phyloP scores from a whole-genome alignment of 1,140 invertebrate species.

The Ceratina calcarata region DNA sequence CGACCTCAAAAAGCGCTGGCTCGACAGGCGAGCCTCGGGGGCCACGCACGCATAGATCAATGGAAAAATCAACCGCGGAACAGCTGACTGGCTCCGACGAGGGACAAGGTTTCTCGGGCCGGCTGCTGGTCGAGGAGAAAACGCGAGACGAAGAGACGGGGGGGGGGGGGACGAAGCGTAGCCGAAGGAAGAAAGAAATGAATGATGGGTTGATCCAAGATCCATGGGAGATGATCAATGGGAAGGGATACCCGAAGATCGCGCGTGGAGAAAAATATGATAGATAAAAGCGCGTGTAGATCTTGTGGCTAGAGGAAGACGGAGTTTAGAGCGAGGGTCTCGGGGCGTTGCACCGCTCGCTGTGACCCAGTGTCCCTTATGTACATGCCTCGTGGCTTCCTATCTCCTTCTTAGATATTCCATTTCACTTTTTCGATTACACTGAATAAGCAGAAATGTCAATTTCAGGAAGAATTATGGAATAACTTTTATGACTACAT shows the following conservation, averaged over 20 bases:
- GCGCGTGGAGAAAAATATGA: slow-evolving; percentile 9
- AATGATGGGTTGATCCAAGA: not conserved
- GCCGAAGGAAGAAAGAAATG: slow-evolving; percentile 7
- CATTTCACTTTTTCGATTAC: not conserved
- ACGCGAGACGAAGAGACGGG: not conserved
- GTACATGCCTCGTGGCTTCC: slow-evolving; percentile 28
- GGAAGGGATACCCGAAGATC: slow-evolving; percentile 25
- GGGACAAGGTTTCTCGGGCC: not conserved
- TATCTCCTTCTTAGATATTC: slow-evolving; percentile 21
- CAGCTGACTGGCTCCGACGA: slow-evolving; percentile 42
- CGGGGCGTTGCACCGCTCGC: slow-evolving; percentile 72
- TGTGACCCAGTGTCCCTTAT: slow-evolving; percentile 71
- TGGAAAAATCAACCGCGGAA: slow-evolving; percentile 30
- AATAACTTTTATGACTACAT: no score
- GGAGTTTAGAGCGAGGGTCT: slow-evolving; percentile 44
- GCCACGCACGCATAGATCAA: not conserved
- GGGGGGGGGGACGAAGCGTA: slow-evolving; percentile 17
- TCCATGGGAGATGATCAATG: slow-evolving; percentile 49
- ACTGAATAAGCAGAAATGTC: no score
- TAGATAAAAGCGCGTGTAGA: slow-evolving; percentile 9
- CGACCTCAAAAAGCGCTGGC: not conserved
- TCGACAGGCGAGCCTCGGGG: not conserved
- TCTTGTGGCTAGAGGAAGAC: slow-evolving; percentile 21
- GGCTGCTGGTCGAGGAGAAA: slow-evolving; percentile 20
- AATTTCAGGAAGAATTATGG: no score